Evolutionary conservation across 2,797 vertebrate species (phyloP).

Genomic region (Lophius americanus): DNA sequence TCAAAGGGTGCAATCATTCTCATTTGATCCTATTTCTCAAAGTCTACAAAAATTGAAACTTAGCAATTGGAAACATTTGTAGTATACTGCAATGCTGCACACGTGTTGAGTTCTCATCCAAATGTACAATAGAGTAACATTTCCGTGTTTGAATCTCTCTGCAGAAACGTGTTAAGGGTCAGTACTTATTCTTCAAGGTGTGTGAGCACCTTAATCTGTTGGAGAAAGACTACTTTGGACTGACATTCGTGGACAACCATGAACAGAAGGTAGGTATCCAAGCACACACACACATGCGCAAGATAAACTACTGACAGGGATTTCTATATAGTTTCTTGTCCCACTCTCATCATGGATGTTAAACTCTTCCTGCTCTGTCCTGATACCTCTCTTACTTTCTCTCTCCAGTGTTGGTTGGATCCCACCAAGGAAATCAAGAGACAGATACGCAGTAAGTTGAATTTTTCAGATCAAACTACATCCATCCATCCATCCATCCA

Average conservation of each 20-base stretch:
- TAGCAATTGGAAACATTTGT: not conserved
- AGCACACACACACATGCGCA: not conserved
- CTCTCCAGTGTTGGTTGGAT: conserved; percentile 92
- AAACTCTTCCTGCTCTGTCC: conserved; percentile 17
- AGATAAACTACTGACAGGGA: not conserved
- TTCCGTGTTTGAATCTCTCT: conserved; percentile 5
- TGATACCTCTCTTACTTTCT: not conserved
- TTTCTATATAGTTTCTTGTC: conserved; percentile 10
- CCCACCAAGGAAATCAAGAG: conserved; percentile 94
- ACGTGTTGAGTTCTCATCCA: not conserved
- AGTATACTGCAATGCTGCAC: not conserved
- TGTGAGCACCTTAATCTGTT: conserved; percentile 94
- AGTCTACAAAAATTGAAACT: not conserved
- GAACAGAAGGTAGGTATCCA: conserved; percentile 84
- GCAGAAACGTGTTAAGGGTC: conserved; percentile 94
- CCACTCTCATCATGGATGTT: conserved; percentile 4
- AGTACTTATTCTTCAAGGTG: conserved; percentile 90
- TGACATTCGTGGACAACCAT: conserved; percentile 86
- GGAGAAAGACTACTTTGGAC: conserved; percentile 97
- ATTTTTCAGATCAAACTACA: not conserved
- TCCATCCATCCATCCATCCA: not conserved
- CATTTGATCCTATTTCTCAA: not conserved
- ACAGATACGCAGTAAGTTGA: conserved; percentile 93
- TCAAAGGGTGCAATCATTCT: not conserved
- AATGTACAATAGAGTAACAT: not conserved